Evolutionary conservation across 2,797 vertebrate species (phyloP).

Genomic region (Pteronotus mesoamericanus): DNA sequence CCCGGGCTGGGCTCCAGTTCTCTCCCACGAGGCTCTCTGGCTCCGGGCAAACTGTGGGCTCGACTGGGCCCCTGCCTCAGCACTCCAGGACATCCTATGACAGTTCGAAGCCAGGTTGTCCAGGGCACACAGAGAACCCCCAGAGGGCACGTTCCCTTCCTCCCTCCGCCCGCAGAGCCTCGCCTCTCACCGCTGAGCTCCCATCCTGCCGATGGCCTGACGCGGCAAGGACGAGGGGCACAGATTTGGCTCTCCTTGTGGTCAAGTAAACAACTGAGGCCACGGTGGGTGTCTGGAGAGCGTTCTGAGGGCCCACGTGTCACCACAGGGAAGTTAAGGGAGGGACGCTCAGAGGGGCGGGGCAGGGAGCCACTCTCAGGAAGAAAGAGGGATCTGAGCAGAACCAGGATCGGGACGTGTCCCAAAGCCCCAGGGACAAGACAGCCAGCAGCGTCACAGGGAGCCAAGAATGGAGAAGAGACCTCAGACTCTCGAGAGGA

Average conservation of each 20-base stretch:
- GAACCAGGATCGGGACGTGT: neutral
- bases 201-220: rapidly evolving
- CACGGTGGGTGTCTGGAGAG: neutral
- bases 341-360: no score
- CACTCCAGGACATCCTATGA: neutral
- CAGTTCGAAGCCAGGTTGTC: neutral
- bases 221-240: rapidly evolving
- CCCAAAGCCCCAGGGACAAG: neutral
- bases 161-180: neutral
- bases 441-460: neutral
- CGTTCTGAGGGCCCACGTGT: neutral
- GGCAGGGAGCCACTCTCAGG: neutral
- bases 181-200: neutral
- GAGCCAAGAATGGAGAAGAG: neutral
- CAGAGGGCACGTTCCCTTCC: neutral
- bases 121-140: neutral
- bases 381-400: neutral
- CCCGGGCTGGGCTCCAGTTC: neutral
- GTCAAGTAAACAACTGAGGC: neutral
- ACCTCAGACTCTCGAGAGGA: neutral
- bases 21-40: neutral
- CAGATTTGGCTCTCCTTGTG: neutral
- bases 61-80: neutral
- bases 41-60: neutral
- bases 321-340: neutral